Evolutionary conservation across 64 coral and sea anemone genomes (phyloP).

Genomic region (Porites australiensis): DNA sequence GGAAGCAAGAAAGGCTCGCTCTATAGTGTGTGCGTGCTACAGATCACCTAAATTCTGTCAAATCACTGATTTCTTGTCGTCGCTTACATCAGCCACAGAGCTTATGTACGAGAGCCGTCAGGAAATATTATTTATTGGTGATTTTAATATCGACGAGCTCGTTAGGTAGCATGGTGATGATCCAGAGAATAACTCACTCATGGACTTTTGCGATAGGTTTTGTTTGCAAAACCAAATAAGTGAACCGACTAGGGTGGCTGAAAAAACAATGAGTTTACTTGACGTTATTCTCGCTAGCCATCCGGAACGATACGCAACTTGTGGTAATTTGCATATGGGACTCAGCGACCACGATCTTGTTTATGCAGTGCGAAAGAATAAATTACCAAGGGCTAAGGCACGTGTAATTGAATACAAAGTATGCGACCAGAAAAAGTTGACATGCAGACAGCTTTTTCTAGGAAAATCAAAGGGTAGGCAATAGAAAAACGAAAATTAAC

Average conservation of each 20-base stretch:
- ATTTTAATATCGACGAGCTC: constrained; percentile 41
- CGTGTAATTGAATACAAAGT: constrained; percentile 30
- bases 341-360: constrained; percentile 68
- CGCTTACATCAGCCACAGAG: constrained; percentile 41
- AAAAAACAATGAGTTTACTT: not conserved
- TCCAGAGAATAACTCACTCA: not conserved
- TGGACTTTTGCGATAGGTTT: constrained; percentile 19
- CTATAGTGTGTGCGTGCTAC: constrained; percentile 55
- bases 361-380: constrained; percentile 62
- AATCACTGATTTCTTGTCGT: constrained; percentile 44
- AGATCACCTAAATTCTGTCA: constrained; percentile 30
- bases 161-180: not conserved
- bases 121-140: not conserved
- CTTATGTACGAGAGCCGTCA: constrained; percentile 1
- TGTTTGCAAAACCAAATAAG: constrained; percentile 1
- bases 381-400: constrained; percentile 61
- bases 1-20: constrained; percentile 19
- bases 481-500: too few relatives aligned
- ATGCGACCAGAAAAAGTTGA: too few relatives aligned
- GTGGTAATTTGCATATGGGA: constrained; percentile 52
- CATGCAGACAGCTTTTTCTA: too few relatives aligned
- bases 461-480: too few relatives aligned
- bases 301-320: constrained; percentile 27
- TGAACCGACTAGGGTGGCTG: not conserved
- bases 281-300: constrained; percentile 61